Base-by-base conservation (phyloP, 1,140 invertebrate genomes). In the Eueides isabella region DNA sequence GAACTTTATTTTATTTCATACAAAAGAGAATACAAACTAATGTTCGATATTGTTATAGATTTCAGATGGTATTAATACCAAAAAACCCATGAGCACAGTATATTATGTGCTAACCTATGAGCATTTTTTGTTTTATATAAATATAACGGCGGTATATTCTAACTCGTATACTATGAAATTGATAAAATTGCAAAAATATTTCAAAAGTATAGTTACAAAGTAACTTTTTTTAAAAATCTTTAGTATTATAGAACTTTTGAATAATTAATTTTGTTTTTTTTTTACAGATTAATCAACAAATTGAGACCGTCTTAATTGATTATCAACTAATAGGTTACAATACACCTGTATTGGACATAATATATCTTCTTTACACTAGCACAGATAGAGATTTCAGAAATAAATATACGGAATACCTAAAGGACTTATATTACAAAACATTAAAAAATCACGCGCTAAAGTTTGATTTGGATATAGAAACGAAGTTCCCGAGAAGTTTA, bases 281-380 rank as follows among this genome's bases (percentile, higher is more conserved):
- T 44, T 84, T 82, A 9, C 82, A 85, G 85, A 68, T 80, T 23
- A 78, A 78, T 9, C 72, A 77, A 64, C n/a, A 74, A 64, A 55
- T 29, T 33, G 75, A 81, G 33, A 65, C 81, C 0, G 67, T 87
- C 0, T 65, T 80, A 48, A 77, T 88, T 2, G 86, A 88, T 62
- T 87, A 80, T 30, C 86, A 88, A 63, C 14, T 80, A 1, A 29
- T 82, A 11, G 72, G 69, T 65, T 88, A 82, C 62, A 81, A 81
- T 9, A 77, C 72, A 48, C 86, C 86, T 0, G 44, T 87, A 5
- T 48, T 65, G 6, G 86, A 88, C 48, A 55, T 88, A 11, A 16
- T 85, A 0, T 86, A 82, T 30, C 74, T 85, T 31, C 72, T 88
- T 16, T 85, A 83, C 48, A 31, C 62, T 0, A 44, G 74, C 23